These are phyloP conservation scores for Clusia tigrina DNA, from an alignment of 2,888 invertebrate species.

Conservation along the genomic window DNA sequence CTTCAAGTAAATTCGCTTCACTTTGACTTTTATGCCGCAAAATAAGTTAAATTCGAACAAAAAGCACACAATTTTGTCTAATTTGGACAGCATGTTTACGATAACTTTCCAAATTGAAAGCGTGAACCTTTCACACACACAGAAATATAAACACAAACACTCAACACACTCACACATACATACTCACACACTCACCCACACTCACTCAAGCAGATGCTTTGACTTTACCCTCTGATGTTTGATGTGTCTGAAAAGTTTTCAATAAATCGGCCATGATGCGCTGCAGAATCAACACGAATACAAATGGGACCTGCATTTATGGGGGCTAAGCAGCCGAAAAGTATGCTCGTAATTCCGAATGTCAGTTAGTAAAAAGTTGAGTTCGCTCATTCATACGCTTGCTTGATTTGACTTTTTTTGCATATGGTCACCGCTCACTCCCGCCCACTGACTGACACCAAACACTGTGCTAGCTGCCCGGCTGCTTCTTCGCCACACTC, in stretches of 20 bases:
- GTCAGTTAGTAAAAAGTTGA: slow-evolving; percentile 27
- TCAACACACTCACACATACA: too few relatives aligned
- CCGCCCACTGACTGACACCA: too few relatives aligned
- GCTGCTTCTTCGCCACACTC: too few relatives aligned
- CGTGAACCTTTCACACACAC: neutral
- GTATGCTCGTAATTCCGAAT: slow-evolving; percentile 27
- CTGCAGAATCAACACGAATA: slow-evolving; percentile 15
- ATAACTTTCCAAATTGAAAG: neutral
- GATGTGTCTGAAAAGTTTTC: slow-evolving; percentile 56
- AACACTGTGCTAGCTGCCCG: too few relatives aligned
- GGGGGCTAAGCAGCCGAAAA: slow-evolving; percentile 3
- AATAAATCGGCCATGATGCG: slow-evolving; percentile 42
- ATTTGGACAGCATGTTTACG: neutral
- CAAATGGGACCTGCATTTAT: slow-evolving; percentile 48
- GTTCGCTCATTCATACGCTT: slow-evolving; percentile 11
- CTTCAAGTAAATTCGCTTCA: slow-evolving; percentile 10
- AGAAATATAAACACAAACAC: too few relatives aligned
- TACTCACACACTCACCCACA: too few relatives aligned
- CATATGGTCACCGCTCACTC: slow-evolving; percentile 18
- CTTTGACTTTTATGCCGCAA: neutral
- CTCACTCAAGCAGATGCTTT: slow-evolving; percentile 31
- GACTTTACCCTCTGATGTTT: slow-evolving; percentile 9
- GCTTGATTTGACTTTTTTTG: slow-evolving; percentile 9
- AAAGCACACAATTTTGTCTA: too few relatives aligned
- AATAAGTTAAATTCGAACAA: too few relatives aligned